phyloP scores from a whole-genome alignment of 2,888 invertebrate species.

The Phragmatobia fuliginosa region DNA sequence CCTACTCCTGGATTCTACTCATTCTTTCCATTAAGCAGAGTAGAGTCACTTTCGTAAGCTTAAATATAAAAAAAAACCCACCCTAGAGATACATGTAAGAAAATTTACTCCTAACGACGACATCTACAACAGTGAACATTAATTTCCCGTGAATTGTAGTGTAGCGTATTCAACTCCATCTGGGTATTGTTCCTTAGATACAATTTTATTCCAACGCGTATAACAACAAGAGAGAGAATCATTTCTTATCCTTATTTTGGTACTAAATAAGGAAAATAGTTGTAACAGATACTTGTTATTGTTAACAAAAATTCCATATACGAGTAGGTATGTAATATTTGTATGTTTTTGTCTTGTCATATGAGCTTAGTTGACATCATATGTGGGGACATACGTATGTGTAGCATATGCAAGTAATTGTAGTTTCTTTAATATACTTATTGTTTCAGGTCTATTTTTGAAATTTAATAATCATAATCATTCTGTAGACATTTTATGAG shows the following conservation, averaged over 20 bases:
- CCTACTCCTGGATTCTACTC: too few relatives aligned
- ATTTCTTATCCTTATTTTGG: constrained; percentile 26
- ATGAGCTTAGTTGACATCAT: constrained; percentile 12
- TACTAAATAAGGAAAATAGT: constrained; percentile 46
- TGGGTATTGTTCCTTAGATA: constrained; percentile 35
- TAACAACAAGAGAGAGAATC: constrained; percentile 26
- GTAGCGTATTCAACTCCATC: constrained; percentile 32
- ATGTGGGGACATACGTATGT: neutral
- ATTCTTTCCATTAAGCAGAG: too few relatives aligned
- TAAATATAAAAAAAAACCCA: neutral
- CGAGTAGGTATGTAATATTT: constrained; percentile 17
- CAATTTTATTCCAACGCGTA: constrained; percentile 36
- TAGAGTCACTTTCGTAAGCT: too few relatives aligned
- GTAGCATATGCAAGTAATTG: constrained; percentile 9
- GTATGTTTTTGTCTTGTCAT: constrained; percentile 25
- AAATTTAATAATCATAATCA: neutral
- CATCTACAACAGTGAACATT: constrained; percentile 41
- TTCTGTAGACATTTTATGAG: too few relatives aligned
- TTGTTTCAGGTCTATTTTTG: neutral
- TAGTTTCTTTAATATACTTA: neutral
- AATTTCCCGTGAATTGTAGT: constrained; percentile 44
- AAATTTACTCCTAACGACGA: constrained; percentile 40
- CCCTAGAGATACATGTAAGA: constrained; percentile 27
- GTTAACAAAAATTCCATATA: constrained; percentile 30
- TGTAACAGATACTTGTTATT: constrained; percentile 44